Evolutionary conservation across 2,113 vertebrate species (phyloP).

Genomic region (Bostrychus sinensis): DNA sequence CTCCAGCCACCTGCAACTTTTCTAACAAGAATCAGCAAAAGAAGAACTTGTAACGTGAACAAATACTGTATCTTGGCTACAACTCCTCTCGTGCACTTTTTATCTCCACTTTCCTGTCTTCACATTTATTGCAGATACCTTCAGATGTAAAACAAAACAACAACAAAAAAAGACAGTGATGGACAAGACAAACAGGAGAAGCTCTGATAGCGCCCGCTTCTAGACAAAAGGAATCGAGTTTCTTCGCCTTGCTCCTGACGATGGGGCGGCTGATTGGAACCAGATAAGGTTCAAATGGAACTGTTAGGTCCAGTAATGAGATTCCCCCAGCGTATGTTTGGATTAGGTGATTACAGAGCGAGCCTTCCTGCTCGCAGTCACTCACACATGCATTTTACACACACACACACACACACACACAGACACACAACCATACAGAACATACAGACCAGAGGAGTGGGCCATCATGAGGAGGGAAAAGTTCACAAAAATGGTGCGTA

Average conservation of each 20-base stretch:
- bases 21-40: neutral
- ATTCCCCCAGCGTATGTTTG: conserved; percentile 81
- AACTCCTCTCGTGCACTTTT: neutral
- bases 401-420: conserved; percentile 45
- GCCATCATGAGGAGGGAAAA: conserved; percentile 55
- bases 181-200: conserved; percentile 75
- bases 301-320: conserved; percentile 80
- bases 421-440: conserved; percentile 17
- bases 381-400: conserved; percentile 47
- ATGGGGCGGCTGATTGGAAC: conserved; percentile 80
- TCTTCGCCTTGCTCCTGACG: conserved; percentile 61
- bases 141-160: conserved; percentile 39
- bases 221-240: conserved; percentile 79
- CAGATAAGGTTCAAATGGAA: conserved; percentile 82
- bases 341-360: conserved; percentile 83
- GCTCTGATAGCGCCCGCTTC: conserved; percentile 57
- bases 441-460: conserved; percentile 33
- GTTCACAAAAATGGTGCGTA: conserved; percentile 70
- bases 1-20: conserved; percentile 41
- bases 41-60: neutral
- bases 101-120: neutral
- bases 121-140: conserved; percentile 44
- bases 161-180: conserved; percentile 55
- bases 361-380: conserved; percentile 67
- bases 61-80: too few species aligned